Conservation (phyloP, 2,888 invertebrate genomes). For the Catocala nupta region DNA sequence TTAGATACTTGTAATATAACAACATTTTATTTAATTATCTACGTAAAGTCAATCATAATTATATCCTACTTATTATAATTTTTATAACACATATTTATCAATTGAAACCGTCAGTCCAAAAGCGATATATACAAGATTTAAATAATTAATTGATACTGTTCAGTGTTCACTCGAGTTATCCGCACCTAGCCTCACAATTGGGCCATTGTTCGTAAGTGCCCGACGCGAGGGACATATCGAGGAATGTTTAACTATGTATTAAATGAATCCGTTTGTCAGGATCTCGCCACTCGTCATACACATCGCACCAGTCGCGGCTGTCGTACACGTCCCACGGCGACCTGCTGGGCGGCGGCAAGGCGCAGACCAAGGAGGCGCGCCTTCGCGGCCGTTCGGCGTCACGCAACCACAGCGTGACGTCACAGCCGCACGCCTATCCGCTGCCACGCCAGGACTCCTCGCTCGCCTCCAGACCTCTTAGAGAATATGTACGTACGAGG, state of each 20-base stretch:
- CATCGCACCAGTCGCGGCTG: conserved; percentile 96
- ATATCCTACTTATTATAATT: too few species aligned
- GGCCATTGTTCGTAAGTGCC: too few species aligned
- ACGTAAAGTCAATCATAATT: too few species aligned
- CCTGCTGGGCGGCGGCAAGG: conserved; percentile 91
- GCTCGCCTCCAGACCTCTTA: conserved; percentile 89
- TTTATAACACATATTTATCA: too few species aligned
- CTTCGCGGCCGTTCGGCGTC: conserved; percentile 91
- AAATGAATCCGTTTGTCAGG: conserved; percentile 76
- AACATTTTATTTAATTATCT: too few species aligned
- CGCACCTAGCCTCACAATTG: too few species aligned
- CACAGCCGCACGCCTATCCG: conserved; percentile 84
- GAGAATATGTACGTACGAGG: conserved; percentile 89
- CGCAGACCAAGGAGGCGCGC: conserved; percentile 95
- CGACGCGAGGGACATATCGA: too few species aligned
- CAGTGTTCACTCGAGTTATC: too few species aligned
- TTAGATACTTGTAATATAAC: too few species aligned
- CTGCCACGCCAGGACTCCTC: conserved; percentile 85
- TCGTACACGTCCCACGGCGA: conserved; percentile 98
- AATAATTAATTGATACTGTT: too few species aligned
- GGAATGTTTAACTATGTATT: background rate
- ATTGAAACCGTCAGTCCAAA: too few species aligned
- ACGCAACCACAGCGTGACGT: conserved; percentile 90
- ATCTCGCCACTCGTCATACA: conserved; percentile 97
- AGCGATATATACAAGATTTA: too few species aligned